Evolutionary conservation across 2,888 invertebrate genomes (phyloP).

Genomic region (Lamproptera curius): DNA sequence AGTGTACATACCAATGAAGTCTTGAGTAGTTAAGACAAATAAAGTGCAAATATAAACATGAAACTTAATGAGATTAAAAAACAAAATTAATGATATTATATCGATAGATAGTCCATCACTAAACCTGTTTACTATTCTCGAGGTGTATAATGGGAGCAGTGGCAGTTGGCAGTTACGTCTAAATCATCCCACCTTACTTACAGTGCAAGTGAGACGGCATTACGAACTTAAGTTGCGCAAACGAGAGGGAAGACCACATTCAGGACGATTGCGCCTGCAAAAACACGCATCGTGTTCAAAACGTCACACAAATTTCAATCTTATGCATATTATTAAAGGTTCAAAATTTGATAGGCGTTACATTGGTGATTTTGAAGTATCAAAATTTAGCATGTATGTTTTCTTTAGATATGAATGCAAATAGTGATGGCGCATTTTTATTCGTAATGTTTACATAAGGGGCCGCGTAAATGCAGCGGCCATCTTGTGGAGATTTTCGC

Average conservation of each 20-base stretch:
- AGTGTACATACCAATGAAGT: no score
- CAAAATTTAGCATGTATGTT: conserved; percentile 76
- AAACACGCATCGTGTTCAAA: conserved; percentile 37
- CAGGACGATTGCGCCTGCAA: conserved; percentile 54
- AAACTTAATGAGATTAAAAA: no score
- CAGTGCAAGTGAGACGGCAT: conserved; percentile 43
- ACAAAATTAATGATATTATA: not conserved
- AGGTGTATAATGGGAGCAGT: conserved; percentile 72
- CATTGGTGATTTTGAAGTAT: conserved; percentile 43
- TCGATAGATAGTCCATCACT: conserved; percentile 27
- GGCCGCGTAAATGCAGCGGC: conserved; percentile 59
- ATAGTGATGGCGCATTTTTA: conserved; percentile 78
- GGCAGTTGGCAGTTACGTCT: conserved; percentile 76
- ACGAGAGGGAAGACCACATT: conserved; percentile 51
- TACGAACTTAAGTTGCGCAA: conserved; percentile 27
- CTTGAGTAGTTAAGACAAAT: no score
- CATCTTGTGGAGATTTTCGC: conserved; percentile 65
- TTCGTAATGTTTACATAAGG: conserved; percentile 75
- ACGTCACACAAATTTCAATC: conserved; percentile 15
- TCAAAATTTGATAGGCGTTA: conserved; percentile 22
- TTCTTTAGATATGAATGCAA: conserved; percentile 78
- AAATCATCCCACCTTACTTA: conserved; percentile 74
- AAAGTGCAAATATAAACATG: no score
- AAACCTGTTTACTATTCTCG: conserved; percentile 60
- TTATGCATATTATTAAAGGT: conserved; percentile 26